phyloP scores from a whole-genome alignment of 2,888 invertebrate species.

The Sarcophaga caerulescens region DNA sequence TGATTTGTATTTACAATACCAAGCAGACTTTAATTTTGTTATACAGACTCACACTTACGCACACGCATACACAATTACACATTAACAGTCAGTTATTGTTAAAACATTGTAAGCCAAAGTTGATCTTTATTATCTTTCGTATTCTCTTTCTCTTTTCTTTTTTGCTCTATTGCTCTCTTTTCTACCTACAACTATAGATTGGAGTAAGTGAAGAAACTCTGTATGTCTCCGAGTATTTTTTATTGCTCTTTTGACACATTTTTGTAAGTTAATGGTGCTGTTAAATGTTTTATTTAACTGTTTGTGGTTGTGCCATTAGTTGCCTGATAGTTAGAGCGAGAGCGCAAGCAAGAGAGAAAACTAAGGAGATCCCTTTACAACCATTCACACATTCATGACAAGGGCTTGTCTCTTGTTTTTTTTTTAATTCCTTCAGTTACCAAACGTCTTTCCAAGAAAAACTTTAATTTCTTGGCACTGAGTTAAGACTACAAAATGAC shows the following conservation, averaged over 20 bases:
- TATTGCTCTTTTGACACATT: slow-evolving; percentile 61
- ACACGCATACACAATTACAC: background rate
- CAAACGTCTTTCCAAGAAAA: background rate
- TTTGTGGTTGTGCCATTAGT: slow-evolving; percentile 46
- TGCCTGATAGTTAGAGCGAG: slow-evolving; percentile 2
- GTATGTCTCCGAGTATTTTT: slow-evolving; percentile 2
- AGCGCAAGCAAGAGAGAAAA: background rate
- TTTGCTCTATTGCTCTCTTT: no score
- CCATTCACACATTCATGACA: background rate
- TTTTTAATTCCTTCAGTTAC: background rate
- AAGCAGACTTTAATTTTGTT: background rate
- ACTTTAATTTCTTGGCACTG: slow-evolving; percentile 23
- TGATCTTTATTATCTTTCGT: background rate
- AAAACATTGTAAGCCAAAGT: background rate
- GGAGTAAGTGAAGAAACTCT: no score
- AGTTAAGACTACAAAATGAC: background rate
- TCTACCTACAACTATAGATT: no score
- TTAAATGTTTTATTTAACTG: slow-evolving; percentile 61
- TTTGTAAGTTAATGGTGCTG: slow-evolving; percentile 62
- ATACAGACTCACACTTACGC: background rate
- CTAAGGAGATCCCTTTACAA: background rate
- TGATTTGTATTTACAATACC: background rate
- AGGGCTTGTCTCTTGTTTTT: background rate
- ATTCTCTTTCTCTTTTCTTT: background rate
- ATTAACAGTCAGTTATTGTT: background rate